Percentiles rank a stretch among this genome's conserved stretches.
These are phyloP conservation scores for Folsomia manolachei DNA, from an alignment of 2,888 invertebrate species.

Conservation along the genomic window DNA sequence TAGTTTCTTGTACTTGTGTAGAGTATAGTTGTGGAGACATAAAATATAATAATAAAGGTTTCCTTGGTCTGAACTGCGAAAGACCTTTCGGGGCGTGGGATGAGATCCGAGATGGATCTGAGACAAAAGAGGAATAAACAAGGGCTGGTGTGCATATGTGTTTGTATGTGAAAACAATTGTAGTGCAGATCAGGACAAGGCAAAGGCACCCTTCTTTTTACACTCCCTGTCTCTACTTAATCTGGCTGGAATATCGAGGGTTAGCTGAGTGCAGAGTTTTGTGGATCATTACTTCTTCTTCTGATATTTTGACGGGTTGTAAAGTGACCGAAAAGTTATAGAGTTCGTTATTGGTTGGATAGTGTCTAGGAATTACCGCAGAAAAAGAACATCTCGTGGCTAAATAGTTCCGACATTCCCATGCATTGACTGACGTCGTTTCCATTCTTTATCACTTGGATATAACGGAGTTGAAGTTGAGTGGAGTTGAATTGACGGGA, in stretches of 20 bases:
- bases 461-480: too few relatives aligned
- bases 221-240: constrained; percentile 7
- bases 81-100: constrained; percentile 25
- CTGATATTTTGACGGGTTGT: too few relatives aligned
- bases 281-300: too few relatives aligned
- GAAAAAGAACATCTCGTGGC: too few relatives aligned
- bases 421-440: too few relatives aligned
- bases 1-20: background rate
- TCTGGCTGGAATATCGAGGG: background rate
- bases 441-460: too few relatives aligned
- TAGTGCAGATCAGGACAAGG: background rate
- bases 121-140: constrained; percentile 23
- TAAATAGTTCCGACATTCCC: too few relatives aligned
- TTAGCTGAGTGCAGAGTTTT: background rate
- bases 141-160: constrained; percentile 32
- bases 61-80: background rate
- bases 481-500: background rate
- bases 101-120: constrained; percentile 19
- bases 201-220: constrained; percentile 15
- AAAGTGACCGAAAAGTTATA: background rate
- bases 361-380: too few relatives aligned
- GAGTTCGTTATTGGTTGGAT: background rate
- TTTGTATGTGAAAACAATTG: background rate
- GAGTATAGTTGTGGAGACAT: background rate
- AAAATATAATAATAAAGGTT: background rate